Conservation (phyloP, 2,888 invertebrate genomes). For the Conistra vaccinii region DNA sequence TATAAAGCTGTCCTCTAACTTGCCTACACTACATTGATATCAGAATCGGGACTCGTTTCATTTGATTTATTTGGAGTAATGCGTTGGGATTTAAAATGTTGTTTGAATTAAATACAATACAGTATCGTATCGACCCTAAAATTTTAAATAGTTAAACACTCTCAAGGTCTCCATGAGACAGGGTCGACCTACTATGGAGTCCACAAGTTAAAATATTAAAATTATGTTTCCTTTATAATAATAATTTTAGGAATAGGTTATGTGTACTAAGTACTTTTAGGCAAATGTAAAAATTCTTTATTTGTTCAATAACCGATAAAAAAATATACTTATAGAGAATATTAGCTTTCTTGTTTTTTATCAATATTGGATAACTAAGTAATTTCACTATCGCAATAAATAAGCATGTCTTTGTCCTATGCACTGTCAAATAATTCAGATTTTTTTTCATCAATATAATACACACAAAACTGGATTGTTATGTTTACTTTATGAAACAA, state of each 20-base stretch:
- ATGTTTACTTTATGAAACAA: not conserved
- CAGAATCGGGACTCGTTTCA: conserved; percentile 47
- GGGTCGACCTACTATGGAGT: no score
- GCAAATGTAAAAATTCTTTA: no score
- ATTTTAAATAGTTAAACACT: no score
- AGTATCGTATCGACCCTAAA: no score
- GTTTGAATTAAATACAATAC: no score
- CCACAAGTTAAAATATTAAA: no score
- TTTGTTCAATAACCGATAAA: no score
- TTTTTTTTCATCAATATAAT: not conserved
- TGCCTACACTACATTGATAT: conserved; percentile 56
- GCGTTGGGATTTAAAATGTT: not conserved
- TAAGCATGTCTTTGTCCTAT: not conserved
- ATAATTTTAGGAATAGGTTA: no score
- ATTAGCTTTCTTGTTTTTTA: not conserved
- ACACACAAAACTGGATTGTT: not conserved
- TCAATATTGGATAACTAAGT: not conserved
- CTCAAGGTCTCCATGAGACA: no score
- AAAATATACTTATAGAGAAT: no score
- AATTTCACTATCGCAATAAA: not conserved
- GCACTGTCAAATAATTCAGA: not conserved
- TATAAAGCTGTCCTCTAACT: conserved; percentile 64
- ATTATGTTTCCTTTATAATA: no score
- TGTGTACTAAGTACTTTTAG: no score
- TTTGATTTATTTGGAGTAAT: conserved; percentile 54